Percentiles rank a stretch among this genome's conserved stretches.
Evolutionary conservation across 2,888 invertebrate genomes (phyloP).

Genomic region (Drosophila melanosoma): DNA sequence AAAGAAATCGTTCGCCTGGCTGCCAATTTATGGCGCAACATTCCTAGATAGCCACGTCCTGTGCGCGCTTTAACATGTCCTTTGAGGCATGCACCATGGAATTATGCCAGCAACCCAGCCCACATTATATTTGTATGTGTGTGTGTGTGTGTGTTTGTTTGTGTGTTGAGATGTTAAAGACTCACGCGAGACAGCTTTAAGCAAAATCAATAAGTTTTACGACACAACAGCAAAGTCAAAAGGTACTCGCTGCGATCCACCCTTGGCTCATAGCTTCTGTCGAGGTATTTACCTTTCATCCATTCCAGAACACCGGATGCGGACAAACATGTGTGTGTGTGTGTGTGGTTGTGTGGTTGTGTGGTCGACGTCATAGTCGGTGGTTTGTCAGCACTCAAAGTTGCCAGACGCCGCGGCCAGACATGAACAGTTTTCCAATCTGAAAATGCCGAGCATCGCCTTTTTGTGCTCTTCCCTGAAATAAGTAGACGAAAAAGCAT

Average conservation of each 20-base stretch:
- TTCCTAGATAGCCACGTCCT: slow-evolving; percentile 49
- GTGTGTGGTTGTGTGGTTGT: slow-evolving; percentile 3
- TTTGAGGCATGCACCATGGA: slow-evolving; percentile 56
- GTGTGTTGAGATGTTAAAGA: slow-evolving; percentile 39
- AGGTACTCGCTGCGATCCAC: slow-evolving; percentile 49
- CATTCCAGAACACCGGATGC: slow-evolving; percentile 43
- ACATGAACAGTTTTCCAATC: slow-evolving; percentile 45
- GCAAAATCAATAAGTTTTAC: slow-evolving; percentile 64
- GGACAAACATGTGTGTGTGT: slow-evolving; percentile 41
- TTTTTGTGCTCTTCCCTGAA: slow-evolving; percentile 1
- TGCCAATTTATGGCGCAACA: slow-evolving; percentile 59
- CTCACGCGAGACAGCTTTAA: slow-evolving; percentile 47
- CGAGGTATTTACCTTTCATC: slow-evolving; percentile 54
- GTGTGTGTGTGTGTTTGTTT: background rate
- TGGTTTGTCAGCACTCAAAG: slow-evolving; percentile 39
- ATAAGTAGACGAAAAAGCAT: background rate
- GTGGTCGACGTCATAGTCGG: slow-evolving; percentile 34
- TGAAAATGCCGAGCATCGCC: slow-evolving; percentile 25
- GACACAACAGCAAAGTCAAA: slow-evolving; percentile 48
- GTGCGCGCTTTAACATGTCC: slow-evolving; percentile 58
- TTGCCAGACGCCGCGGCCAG: slow-evolving; percentile 69
- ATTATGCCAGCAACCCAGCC: slow-evolving; percentile 35
- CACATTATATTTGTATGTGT: slow-evolving; percentile 7
- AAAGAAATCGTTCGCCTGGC: slow-evolving; percentile 46
- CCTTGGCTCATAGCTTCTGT: slow-evolving; percentile 44